Evolutionary conservation across 1,140 invertebrate genomes (phyloP).

Genomic region (Andricus grossulariae): DNA sequence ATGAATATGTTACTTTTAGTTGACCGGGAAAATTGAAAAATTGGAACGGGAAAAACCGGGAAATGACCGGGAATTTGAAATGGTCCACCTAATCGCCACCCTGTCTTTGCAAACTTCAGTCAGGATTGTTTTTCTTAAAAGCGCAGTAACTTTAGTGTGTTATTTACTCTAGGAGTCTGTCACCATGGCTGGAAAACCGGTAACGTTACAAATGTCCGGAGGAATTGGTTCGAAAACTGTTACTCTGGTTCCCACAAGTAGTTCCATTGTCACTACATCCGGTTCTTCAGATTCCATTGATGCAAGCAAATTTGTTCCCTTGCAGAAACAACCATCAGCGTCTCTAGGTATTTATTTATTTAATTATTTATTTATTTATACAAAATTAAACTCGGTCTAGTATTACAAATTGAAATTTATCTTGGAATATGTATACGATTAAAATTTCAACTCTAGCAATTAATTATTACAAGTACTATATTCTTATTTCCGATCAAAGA

Average conservation of each 20-base stretch:
- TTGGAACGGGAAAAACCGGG: no score
- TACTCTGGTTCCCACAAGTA: conserved; percentile 74
- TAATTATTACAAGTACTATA: conserved; percentile 41
- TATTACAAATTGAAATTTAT: no score
- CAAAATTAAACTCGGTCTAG: neutral
- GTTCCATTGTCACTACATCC: conserved; percentile 68
- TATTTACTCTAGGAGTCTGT: conserved; percentile 76
- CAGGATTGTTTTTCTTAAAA: conserved; percentile 9
- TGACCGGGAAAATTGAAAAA: no score
- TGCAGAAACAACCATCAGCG: conserved; percentile 77
- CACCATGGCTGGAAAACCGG: conserved; percentile 82
- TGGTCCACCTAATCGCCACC: no score
- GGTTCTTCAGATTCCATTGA: conserved; percentile 63
- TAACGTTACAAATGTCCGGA: conserved; percentile 80
- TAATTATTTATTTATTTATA: conserved; percentile 40
- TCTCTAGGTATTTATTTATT: conserved; percentile 66
- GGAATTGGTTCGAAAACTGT: conserved; percentile 77
- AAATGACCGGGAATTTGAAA: no score
- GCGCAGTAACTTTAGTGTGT: conserved; percentile 24
- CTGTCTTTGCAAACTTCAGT: conserved; percentile 35
- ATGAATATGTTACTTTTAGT: no score
- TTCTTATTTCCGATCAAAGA: no score
- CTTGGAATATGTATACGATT: no score
- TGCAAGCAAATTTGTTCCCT: conserved; percentile 76
- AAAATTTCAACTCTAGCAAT: conserved; percentile 3